Base-by-base conservation (phyloP, 2,888 invertebrate genomes). In the Drosophila ezoana region DNA sequence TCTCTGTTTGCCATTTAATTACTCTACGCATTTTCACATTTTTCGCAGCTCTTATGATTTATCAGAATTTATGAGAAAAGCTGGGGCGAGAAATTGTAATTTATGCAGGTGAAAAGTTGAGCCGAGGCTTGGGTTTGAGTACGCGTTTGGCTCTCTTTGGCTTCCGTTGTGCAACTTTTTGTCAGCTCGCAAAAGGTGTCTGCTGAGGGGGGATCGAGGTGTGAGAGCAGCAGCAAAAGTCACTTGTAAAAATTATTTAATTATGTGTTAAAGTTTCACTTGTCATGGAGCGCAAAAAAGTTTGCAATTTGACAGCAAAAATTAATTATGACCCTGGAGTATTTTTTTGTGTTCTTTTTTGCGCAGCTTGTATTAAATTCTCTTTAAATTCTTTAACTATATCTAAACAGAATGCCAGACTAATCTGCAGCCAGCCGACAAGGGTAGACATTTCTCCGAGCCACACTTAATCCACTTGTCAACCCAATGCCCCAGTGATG, bases 211-310 rank as follows among this genome's bases (percentile, higher is more conserved):
- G 33, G 1, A 6, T 4, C 10, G 18, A 13, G 58, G 14, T 32
- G 14, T 53, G 43, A 56, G 48, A 53, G 35, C 54, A 41, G 33
- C 72, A 60, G 60, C 58, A 65, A 75, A 63, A 79, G 63, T 72
- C 72, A 41, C 68, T 67, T 73, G 43, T 41, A 49, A 61, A 79
- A 85, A 72, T 83, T 80, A 70, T 83, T 83, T 83, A 85, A 85
- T 88, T 85, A 81, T 81, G 76, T 86, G 76, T 60, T 74, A 81
- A 83, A 88, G 71, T 88, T 85, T 78, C 66, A 65, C 76, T 72
- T 74, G 69, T 54, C 67, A 67, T 59, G 64, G 60, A 45, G 56
- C 54, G 52, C 43, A 28, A 60, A 41, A 66, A 57, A 67, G 32
- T 58, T 62, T 43, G 43, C 64, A 66, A 67, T 76, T 76, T 76